Conservation (phyloP, 2,113 vertebrate species). For the Sakesphorus luctuosus region DNA sequence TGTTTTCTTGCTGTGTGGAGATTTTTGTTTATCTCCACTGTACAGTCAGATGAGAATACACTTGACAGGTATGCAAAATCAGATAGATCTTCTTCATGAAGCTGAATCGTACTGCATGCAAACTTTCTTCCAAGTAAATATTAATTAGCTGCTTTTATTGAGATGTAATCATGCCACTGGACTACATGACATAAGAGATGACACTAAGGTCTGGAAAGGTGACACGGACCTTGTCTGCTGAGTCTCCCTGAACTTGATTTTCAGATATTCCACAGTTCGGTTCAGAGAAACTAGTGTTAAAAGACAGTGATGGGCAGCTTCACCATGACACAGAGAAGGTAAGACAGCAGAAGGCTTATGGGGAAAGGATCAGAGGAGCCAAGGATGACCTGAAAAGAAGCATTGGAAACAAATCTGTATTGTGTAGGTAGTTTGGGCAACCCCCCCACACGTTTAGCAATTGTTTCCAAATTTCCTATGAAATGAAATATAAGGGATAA, state of each 20-base stretch:
- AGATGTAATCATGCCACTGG: neutral
- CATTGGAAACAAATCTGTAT: neutral
- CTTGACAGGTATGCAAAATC: neutral
- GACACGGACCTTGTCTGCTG: neutral
- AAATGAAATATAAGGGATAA: neutral
- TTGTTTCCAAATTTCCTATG: neutral
- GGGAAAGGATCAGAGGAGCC: neutral
- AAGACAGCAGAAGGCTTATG: neutral
- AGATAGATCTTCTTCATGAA: neutral
- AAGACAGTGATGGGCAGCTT: neutral
- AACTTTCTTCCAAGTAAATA: neutral
- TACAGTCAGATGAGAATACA: neutral
- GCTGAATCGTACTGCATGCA: rapidly evolving
- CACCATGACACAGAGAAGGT: neutral
- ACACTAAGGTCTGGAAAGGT: neutral
- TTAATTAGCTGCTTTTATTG: neutral
- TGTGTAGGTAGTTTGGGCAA: neutral
- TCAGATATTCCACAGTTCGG: neutral
- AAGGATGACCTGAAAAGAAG: neutral
- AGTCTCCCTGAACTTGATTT: neutral
- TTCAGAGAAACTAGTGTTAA: neutral
- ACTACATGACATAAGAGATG: neutral
- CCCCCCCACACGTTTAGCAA: too few species aligned
- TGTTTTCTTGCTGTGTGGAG: neutral
- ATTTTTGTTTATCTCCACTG: neutral